Percentiles rank a stretch among this genome's conserved stretches.
Conservation (phyloP, 2,113 vertebrate genomes). For the Cnemophilus loriae region DNA sequence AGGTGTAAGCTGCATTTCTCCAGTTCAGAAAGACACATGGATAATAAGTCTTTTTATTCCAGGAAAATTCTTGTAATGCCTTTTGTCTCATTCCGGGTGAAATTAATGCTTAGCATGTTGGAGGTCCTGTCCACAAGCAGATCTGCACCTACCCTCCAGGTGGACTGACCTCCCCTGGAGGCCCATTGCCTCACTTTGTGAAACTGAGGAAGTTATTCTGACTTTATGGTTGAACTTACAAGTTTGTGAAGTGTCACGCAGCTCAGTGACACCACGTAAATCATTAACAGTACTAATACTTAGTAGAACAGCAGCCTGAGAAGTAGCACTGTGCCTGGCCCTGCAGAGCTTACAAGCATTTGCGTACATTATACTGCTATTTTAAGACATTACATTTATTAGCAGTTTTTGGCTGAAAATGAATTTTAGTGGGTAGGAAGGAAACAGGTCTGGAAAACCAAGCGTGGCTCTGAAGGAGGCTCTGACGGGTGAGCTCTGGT, state of each 20-base stretch:
- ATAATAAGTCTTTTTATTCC: not conserved
- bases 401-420: not conserved
- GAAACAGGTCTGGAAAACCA: not conserved
- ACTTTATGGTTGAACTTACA: not conserved
- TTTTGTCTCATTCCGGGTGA: not conserved
- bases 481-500: not conserved
- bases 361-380: not conserved
- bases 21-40: not conserved
- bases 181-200: not conserved
- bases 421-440: not conserved
- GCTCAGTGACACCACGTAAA: slow-evolving; percentile 23
- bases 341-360: not conserved
- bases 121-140: not conserved
- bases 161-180: not conserved
- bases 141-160: not conserved
- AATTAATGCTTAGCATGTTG: not conserved
- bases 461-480: not conserved
- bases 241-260: not conserved
- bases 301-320: not conserved
- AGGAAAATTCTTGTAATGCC: not conserved
- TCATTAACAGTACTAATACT: not conserved
- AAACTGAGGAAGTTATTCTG: not conserved
- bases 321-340: not conserved
- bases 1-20: not conserved
- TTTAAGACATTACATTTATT: slow-evolving; percentile 28